These are phyloP conservation scores for Bombus sylvicola DNA, from an alignment of 1,140 invertebrate species.

Conservation along the genomic window DNA sequence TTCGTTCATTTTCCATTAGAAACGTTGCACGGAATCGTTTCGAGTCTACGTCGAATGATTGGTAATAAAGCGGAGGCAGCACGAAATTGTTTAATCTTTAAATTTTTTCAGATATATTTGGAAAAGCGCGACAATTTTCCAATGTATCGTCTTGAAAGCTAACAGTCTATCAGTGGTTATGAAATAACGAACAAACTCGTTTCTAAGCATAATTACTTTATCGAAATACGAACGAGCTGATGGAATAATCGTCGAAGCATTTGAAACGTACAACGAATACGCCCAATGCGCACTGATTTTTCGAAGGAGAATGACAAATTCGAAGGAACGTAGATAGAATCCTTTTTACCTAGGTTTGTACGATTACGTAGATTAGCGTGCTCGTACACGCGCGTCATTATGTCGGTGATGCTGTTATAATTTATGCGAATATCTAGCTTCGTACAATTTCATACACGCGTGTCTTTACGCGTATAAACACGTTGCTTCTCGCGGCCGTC, in stretches of 20 bases:
- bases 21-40: background rate
- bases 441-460: slow-evolving; percentile 23
- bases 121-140: background rate
- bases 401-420: background rate
- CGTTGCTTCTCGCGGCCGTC: background rate
- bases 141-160: background rate
- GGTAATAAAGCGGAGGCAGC: background rate
- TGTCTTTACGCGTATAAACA: background rate
- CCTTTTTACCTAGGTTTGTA: too few species aligned
- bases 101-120: background rate
- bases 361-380: background rate
- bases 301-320: too few species aligned
- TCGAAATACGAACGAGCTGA: too few species aligned
- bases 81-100: background rate
- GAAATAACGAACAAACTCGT: background rate
- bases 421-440: slow-evolving; percentile 3
- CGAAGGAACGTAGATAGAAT: background rate
- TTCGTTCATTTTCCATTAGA: background rate
- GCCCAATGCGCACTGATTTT: too few species aligned
- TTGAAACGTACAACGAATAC: too few species aligned
- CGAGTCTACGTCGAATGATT: background rate
- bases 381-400: background rate
- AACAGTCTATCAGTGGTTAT: background rate
- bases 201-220: too few species aligned
- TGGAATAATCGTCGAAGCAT: too few species aligned